These are phyloP conservation scores for Drosophila littoralis DNA, from an alignment of 1,140 invertebrate species.

Conservation along the genomic window DNA sequence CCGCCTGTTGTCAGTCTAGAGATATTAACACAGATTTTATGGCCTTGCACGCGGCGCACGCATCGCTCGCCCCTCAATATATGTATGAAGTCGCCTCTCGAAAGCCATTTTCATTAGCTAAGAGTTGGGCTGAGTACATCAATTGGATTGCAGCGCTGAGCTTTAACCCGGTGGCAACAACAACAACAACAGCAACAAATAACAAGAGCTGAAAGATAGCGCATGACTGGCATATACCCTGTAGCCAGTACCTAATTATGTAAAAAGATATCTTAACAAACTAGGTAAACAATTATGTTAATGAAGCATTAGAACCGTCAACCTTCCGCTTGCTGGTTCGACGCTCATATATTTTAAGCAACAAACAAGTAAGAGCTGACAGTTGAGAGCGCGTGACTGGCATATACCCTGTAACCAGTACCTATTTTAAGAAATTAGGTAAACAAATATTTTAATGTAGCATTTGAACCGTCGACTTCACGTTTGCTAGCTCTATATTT, in stretches of 20 bases:
- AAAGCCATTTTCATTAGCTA: constrained; percentile 43
- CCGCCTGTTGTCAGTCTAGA: constrained; percentile 43
- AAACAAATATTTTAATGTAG: no score
- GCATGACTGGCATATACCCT: neutral
- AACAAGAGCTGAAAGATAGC: neutral
- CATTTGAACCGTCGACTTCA: no score
- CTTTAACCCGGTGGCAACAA: constrained; percentile 17
- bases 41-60: constrained; percentile 53
- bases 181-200: constrained; percentile 16
- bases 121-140: constrained; percentile 18
- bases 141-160: constrained; percentile 37
- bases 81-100: constrained; percentile 9
- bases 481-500: no score
- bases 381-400: neutral
- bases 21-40: constrained; percentile 74
- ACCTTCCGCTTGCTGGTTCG: no score
- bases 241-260: neutral
- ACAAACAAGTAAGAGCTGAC: neutral
- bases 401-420: neutral
- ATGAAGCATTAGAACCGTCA: no score
- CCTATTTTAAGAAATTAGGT: no score
- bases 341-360: neutral
- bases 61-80: constrained; percentile 6
- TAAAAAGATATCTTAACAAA: no score
- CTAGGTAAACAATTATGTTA: no score